Evolutionary conservation across 2,888 invertebrate species (phyloP), one percentile per base, ranked within the genome.

Genomic region (Acheta domesticus): DNA sequence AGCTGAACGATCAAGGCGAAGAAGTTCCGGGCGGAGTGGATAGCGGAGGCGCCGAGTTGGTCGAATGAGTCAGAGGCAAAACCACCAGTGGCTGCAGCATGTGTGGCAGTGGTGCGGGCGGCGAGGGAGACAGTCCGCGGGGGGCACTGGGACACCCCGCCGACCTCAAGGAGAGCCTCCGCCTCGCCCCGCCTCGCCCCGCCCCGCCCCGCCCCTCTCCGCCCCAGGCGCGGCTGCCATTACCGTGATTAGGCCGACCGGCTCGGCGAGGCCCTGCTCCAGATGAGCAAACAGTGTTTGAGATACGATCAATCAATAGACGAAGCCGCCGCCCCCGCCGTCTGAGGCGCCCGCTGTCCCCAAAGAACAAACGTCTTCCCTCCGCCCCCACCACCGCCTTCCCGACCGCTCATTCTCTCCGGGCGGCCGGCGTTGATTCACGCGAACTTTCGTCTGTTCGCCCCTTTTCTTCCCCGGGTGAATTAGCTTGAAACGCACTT

Each of bases 281-380:
- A 62, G 62, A 62, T 62, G 62, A 62, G 62, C 62, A 62, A 62
- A 62, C 62, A 62, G 62, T 62, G 62, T 62, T 62, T 62, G 62
- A 62, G 62, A 62, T 62, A 14, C 62, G 62, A 62, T 62, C 62
- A n/a, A 62, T 62, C 62, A 62, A 62, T 62, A 62, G 62, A 62
- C 16, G 62, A 5, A n/a, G 62, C 62, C 62, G 62, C n/a, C 16
- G 62, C 62, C 62, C 8, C 62, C 36, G 36, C 36, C 36, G 36
- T 1, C 36, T 36, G 36, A 36, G 36, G 36, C 36, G 62, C n/a
- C n/a, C 62, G 14, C 62, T 62, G 62, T 62, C 62, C 16, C n/a
- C 62, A 62, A 62, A 62, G 16, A 62, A 62, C 62, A 62, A 62
- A 62, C 62, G 62, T 62, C 16, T 62, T 14, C n/a, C 62, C n/a